Evolutionary conservation across 2,888 invertebrate species (phyloP), one percentile per base, ranked within the genome.

Genomic region (Busseola fusca): DNA sequence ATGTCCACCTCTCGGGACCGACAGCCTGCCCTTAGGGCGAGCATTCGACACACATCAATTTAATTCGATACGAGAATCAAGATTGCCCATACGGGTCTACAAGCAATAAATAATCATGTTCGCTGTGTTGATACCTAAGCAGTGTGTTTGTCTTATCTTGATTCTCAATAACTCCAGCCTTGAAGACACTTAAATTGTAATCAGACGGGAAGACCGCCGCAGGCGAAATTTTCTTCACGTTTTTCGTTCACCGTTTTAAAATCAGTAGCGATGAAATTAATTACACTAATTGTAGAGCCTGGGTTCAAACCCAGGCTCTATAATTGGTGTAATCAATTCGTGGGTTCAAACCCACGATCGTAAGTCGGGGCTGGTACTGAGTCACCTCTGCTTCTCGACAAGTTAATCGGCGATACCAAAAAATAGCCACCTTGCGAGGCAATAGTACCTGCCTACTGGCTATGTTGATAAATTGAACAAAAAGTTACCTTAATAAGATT

Each of bases 31-130:
- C 91, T 90, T 82, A 87, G 81, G 87, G 83, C 87, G 86, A 74
- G 71, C 86, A 89, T 93, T 91, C 89, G 93, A 90, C 88, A 91
- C 91, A 89, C 91, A 84, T 89, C 87, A 86, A 87, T 87, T 87
- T 86, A 85, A 88, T 89, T 91, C 87, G 87, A 87, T 87, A 84
- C 86, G 88, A 89, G 85, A 88, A 88, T 88, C 86, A 87, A 85
- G 88, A 87, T 87, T 86, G 86, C 84, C 87, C 88, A 86, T 71
- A 84, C 79, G 67, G 76, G 65, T 64, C 58, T 73, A 69, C 69
- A 62, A 68, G 73, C 64, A 76, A 80, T 64, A 75, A 70, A 72
- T 76, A 69, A 78, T 68, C 67, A 25, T 42, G 57, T 62, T 58
- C 57, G n/a, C 48, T 63, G 59, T 57, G 30, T 76, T 30, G 18